Percentiles rank a stretch among this genome's conserved stretches.
Evolutionary conservation across 2,888 invertebrate species (phyloP).

Genomic region (Agrotis exclamationis): DNA sequence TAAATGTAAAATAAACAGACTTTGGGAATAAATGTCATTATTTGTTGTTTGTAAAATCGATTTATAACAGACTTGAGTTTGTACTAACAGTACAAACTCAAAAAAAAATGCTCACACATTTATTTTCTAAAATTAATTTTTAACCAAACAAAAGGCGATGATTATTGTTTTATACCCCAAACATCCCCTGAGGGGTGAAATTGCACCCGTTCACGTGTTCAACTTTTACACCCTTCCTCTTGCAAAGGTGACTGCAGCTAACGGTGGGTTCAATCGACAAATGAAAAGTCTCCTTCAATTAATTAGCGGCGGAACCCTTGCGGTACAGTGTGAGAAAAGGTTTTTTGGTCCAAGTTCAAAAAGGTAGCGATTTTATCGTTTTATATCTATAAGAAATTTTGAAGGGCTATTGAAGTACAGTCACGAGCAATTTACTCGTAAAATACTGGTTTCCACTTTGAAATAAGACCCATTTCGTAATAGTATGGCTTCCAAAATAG

Average conservation of each 20-base stretch:
- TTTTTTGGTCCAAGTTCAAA: constrained; percentile 27
- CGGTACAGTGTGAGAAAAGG: constrained; percentile 78
- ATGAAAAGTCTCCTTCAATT: constrained; percentile 86
- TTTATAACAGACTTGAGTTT: no score
- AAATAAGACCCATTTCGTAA: no score
- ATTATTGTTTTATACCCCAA: constrained; percentile 23
- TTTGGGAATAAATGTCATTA: neutral
- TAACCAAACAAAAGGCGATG: neutral
- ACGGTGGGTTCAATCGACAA: constrained; percentile 74
- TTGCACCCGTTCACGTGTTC: constrained; percentile 62
- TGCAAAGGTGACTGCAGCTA: constrained; percentile 57
- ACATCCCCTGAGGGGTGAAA: constrained; percentile 37
- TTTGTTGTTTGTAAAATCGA: neutral
- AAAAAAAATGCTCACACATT: no score
- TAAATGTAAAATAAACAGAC: neutral
- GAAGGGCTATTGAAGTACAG: no score
- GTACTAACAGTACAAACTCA: no score
- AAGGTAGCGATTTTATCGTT: neutral
- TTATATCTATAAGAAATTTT: no score
- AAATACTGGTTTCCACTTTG: no score
- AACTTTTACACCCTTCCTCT: constrained; percentile 67
- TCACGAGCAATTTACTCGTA: no score
- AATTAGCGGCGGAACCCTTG: constrained; percentile 80
- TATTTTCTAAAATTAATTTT: neutral
- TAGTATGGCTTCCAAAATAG: no score